These are phyloP conservation scores for Drosophila azteca DNA, from an alignment of 1,140 invertebrate species.

Conservation along the genomic window DNA sequence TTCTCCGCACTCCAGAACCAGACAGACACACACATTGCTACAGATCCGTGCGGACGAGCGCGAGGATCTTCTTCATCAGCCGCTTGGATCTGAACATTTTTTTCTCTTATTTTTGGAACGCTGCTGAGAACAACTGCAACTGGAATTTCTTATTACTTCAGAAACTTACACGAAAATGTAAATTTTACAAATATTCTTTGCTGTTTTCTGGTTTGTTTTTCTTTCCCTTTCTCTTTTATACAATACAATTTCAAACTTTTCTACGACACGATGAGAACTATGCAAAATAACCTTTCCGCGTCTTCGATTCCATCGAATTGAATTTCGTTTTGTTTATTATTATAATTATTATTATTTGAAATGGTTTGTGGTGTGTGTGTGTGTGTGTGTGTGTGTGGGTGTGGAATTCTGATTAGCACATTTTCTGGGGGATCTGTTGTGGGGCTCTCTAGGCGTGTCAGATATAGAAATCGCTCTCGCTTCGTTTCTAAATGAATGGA, in stretches of 20 bases:
- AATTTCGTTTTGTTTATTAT: slow-evolving; percentile 27
- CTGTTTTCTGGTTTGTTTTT: slow-evolving; percentile 32
- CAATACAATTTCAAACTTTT: slow-evolving; percentile 70
- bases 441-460: slow-evolving; percentile 36
- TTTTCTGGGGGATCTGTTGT: slow-evolving; percentile 40
- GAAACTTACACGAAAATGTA: slow-evolving; percentile 55
- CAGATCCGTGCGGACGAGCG: slow-evolving; percentile 52
- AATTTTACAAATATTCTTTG: slow-evolving; percentile 57
- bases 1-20: slow-evolving; percentile 26
- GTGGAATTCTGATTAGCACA: slow-evolving; percentile 46
- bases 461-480: slow-evolving; percentile 56
- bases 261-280: slow-evolving; percentile 67
- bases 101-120: slow-evolving; percentile 54
- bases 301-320: slow-evolving; percentile 34
- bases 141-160: slow-evolving; percentile 63
- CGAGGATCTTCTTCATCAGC: slow-evolving; percentile 54
- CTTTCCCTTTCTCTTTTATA: slow-evolving; percentile 45
- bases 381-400: too few relatives aligned
- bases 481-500: slow-evolving; percentile 29
- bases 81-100: slow-evolving; percentile 54
- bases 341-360: slow-evolving; percentile 34
- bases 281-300: slow-evolving; percentile 53
- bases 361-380: slow-evolving; percentile 38
- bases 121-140: slow-evolving; percentile 78
- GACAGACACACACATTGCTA: slow-evolving; percentile 76